phyloP scores from a whole-genome alignment of 2,113 vertebrate species.

The Galbula dea region DNA sequence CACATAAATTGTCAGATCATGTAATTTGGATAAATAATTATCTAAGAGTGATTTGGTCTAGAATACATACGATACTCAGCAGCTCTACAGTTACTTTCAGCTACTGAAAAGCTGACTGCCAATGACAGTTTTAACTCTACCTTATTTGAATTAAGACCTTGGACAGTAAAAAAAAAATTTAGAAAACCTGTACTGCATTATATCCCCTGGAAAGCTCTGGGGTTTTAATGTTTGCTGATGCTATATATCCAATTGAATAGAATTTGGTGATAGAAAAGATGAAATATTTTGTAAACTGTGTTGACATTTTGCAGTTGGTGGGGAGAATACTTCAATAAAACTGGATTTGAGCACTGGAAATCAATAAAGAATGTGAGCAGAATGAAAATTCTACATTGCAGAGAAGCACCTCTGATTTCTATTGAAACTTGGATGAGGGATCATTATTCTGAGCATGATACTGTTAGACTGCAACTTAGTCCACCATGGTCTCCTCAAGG shows the following conservation, averaged over 20 bases:
- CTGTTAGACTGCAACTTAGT: constrained; percentile 12
- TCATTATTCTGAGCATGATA: constrained; percentile 61
- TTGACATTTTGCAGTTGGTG: constrained; percentile 66
- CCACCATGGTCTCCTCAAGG: constrained; percentile 17
- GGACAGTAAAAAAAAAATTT: background rate
- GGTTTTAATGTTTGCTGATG: background rate
- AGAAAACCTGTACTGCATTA: background rate
- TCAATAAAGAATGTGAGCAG: constrained; percentile 65
- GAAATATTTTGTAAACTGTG: constrained; percentile 58
- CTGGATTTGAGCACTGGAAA: constrained; percentile 48
- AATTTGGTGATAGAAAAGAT: constrained; percentile 32
- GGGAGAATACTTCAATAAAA: constrained; percentile 62
- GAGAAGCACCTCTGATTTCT: constrained; percentile 46
- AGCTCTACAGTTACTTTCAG: constrained; percentile 10
- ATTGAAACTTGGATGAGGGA: constrained; percentile 43
- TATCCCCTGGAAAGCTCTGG: background rate
- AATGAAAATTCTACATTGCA: constrained; percentile 47
- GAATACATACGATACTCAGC: background rate
- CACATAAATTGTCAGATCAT: background rate
- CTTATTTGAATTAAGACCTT: constrained; percentile 25
- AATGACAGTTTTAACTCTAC: constrained; percentile 3
- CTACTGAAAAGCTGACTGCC: constrained; percentile 22
- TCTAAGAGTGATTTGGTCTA: background rate
- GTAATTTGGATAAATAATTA: constrained; percentile 40
- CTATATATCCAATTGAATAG: constrained; percentile 26